Evolutionary conservation across 2,113 vertebrate genomes (phyloP).

Genomic region (Eurystomus gularis): DNA sequence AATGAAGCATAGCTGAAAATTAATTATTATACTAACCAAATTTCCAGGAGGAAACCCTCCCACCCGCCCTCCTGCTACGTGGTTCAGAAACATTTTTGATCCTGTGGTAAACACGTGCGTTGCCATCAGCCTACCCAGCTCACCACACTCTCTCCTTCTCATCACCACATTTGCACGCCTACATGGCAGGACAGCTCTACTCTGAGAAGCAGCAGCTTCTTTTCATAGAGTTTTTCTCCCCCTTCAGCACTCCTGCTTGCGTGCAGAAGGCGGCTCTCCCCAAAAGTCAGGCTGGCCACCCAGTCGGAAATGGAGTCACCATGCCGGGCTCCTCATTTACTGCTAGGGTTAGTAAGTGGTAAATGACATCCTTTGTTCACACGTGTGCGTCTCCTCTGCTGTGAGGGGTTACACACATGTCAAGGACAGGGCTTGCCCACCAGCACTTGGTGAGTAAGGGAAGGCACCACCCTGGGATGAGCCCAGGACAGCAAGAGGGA

Average conservation of each 20-base stretch:
- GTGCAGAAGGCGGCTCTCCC: neutral
- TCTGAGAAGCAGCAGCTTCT: neutral
- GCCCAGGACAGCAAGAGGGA: neutral
- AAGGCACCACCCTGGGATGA: neutral
- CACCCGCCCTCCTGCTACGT: neutral
- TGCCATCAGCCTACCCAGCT: neutral
- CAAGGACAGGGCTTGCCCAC: neutral
- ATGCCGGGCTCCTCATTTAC: accelerated
- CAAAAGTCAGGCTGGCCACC: neutral
- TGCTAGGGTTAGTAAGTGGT: neutral
- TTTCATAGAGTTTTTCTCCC: neutral
- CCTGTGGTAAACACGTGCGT: neutral
- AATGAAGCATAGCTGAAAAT: neutral
- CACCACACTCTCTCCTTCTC: neutral
- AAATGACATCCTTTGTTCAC: accelerated
- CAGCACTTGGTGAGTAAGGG: neutral
- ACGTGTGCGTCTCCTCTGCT: neutral
- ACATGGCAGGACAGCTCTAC: neutral
- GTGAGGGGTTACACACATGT: accelerated
- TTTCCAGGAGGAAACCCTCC: constrained; percentile 8
- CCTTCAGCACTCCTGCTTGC: neutral
- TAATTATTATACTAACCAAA: neutral
- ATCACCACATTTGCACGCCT: neutral
- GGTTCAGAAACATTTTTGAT: neutral
- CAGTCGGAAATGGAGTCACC: neutral